Evolutionary conservation across 1,140 invertebrate species (phyloP).

Genomic region (Megathymus violae): DNA sequence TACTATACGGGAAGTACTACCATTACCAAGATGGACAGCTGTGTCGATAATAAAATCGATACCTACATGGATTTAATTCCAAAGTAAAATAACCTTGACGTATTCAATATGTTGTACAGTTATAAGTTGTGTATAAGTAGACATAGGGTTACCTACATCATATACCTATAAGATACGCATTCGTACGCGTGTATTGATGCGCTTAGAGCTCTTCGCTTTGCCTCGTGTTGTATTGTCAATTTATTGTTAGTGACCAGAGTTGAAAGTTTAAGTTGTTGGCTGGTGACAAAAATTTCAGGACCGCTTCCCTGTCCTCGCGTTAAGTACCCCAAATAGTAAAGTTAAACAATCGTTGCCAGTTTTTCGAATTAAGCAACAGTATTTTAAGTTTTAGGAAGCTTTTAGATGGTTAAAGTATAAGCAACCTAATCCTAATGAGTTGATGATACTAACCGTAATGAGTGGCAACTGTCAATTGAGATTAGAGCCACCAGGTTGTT

Average conservation of each 20-base stretch:
- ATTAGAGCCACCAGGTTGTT: slow-evolving; percentile 3
- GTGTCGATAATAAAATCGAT: background rate
- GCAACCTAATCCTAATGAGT: no score
- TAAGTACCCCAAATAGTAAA: no score
- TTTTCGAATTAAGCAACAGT: no score
- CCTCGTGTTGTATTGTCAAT: background rate
- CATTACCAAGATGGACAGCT: background rate
- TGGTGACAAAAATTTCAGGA: no score
- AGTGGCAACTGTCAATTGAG: no score
- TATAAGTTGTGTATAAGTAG: background rate
- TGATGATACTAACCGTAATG: no score
- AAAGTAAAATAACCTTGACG: background rate
- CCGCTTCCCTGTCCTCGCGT: no score
- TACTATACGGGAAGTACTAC: no score
- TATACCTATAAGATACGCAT: background rate
- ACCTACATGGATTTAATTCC: background rate
- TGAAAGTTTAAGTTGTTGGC: no score
- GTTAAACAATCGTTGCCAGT: no score
- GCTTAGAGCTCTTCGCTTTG: background rate
- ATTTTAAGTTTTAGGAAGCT: no score
- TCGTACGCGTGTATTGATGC: background rate
- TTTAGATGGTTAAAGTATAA: no score
- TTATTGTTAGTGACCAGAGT: background rate
- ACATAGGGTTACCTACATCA: background rate
- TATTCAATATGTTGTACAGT: background rate